Percentiles rank a stretch among this genome's conserved stretches.
Conservation (phyloP, 2,888 invertebrate species). For the Yponomeuta malinellus region DNA sequence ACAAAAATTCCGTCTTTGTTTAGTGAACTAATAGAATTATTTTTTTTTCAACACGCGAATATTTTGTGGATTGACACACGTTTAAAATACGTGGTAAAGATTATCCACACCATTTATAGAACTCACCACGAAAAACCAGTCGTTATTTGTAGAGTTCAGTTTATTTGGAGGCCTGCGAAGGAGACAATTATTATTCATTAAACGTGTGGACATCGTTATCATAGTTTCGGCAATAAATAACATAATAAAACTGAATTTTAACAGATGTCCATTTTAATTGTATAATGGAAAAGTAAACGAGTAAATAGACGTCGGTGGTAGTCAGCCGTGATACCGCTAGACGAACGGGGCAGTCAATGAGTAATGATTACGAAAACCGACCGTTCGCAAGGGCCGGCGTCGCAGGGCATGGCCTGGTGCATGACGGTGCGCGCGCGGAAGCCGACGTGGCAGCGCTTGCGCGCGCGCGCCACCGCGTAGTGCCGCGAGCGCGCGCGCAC, state of each 20-base stretch:
- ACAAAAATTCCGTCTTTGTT: too few species aligned
- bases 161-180: conserved; percentile 4
- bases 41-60: not conserved
- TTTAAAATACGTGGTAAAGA: too few species aligned
- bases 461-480: conserved; percentile 77
- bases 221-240: too few species aligned
- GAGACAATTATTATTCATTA: not conserved
- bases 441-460: conserved; percentile 77
- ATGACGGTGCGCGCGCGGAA: conserved; percentile 51
- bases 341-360: too few species aligned
- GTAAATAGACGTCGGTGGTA: not conserved
- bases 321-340: not conserved
- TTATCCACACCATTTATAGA: not conserved
- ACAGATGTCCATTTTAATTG: too few species aligned
- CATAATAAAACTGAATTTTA: too few species aligned
- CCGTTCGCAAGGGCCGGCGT: conserved; percentile 57
- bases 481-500: conserved; percentile 82
- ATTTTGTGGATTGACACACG: not conserved
- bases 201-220: too few species aligned
- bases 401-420: conserved; percentile 66
- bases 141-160: conserved; percentile 2
- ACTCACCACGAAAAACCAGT: conserved; percentile 18
- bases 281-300: too few species aligned
- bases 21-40: too few species aligned
- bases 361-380: conserved; percentile 24